Evolutionary conservation across 2,113 vertebrate species (phyloP).

Genomic region (Phrynosoma blainvillii): DNA sequence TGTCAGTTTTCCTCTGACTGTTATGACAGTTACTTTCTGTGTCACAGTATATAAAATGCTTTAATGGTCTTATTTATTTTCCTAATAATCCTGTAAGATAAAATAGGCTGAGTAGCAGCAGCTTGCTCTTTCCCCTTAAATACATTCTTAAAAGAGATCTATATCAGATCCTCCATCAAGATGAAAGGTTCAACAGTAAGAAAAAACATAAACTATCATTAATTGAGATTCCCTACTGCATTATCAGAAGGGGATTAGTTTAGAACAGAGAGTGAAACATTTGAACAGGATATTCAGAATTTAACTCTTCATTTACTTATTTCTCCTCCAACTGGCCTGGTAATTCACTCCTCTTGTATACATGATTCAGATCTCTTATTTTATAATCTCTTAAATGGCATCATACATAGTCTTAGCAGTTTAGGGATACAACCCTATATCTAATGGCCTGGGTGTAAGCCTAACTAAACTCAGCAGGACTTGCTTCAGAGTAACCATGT

Average conservation of each 20-base stretch:
- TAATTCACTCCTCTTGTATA: not conserved
- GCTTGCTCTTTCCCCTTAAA: not conserved
- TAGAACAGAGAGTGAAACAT: not conserved
- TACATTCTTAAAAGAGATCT: not conserved
- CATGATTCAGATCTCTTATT: not conserved
- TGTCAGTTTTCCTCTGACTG: not conserved
- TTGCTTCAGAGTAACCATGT: not conserved
- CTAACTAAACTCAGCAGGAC: not conserved
- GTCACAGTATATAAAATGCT: not conserved
- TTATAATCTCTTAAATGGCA: not conserved
- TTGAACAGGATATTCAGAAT: conserved; percentile 2
- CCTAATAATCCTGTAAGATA: not conserved
- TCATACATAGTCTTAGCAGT: not conserved
- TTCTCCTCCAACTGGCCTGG: not conserved
- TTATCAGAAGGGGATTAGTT: not conserved
- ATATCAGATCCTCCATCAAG: not conserved
- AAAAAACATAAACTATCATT: not conserved
- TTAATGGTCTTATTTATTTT: not conserved
- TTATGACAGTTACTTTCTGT: not conserved
- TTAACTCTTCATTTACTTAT: conserved; percentile 1
- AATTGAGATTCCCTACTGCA: conserved; percentile 1
- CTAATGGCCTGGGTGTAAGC: not conserved
- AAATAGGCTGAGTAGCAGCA: not conserved
- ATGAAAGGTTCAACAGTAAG: conserved; percentile 1
- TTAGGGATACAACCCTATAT: not conserved